A percentile compares a stretch with the other conserved stretches of the same genome.
Conservation (phyloP, 2,888 invertebrate species). For the Hedychridium roseum region DNA sequence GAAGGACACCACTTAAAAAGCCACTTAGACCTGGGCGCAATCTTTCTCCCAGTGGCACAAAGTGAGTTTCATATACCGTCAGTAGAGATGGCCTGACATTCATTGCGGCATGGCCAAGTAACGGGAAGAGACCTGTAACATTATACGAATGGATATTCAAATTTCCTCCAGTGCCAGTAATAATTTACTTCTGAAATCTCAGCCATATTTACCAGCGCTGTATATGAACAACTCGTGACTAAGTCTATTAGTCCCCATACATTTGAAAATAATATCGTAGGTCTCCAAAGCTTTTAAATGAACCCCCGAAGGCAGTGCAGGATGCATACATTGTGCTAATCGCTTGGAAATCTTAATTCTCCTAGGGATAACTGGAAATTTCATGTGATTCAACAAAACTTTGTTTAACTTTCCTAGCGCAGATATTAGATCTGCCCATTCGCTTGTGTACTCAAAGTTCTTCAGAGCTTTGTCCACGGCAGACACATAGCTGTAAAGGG, state of each 20-base stretch:
- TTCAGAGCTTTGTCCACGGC: slow-evolving; percentile 88
- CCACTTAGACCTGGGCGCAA: slow-evolving; percentile 85
- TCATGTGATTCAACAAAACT: slow-evolving; percentile 81
- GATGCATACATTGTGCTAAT: slow-evolving; percentile 93
- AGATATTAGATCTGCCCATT: slow-evolving; percentile 94
- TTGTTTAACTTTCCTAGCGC: slow-evolving; percentile 90
- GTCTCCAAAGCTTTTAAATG: slow-evolving; percentile 91
- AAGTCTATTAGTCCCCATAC: slow-evolving; percentile 82
- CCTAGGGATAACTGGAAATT: slow-evolving; percentile 86
- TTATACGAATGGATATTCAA: background rate
- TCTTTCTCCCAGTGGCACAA: slow-evolving; percentile 81
- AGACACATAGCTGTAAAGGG: slow-evolving; percentile 69
- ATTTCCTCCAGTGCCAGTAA: background rate
- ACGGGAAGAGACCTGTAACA: slow-evolving; percentile 80
- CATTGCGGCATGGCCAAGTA: slow-evolving; percentile 88
- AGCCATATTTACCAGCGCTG: slow-evolving; percentile 73
- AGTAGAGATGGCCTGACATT: slow-evolving; percentile 84
- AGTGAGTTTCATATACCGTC: slow-evolving; percentile 86
- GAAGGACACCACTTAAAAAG: slow-evolving; percentile 85
- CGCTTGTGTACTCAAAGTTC: slow-evolving; percentile 91
- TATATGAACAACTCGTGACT: slow-evolving; percentile 86
- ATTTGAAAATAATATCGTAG: slow-evolving; percentile 89
- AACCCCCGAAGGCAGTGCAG: slow-evolving; percentile 88
- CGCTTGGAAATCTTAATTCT: slow-evolving; percentile 89
- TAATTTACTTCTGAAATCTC: too few species aligned